A percentile compares a stretch with the other conserved stretches of the same genome.
These are phyloP conservation scores for Nomada hirtipes DNA, from an alignment of 2,888 invertebrate genomes.

Conservation along the genomic window DNA sequence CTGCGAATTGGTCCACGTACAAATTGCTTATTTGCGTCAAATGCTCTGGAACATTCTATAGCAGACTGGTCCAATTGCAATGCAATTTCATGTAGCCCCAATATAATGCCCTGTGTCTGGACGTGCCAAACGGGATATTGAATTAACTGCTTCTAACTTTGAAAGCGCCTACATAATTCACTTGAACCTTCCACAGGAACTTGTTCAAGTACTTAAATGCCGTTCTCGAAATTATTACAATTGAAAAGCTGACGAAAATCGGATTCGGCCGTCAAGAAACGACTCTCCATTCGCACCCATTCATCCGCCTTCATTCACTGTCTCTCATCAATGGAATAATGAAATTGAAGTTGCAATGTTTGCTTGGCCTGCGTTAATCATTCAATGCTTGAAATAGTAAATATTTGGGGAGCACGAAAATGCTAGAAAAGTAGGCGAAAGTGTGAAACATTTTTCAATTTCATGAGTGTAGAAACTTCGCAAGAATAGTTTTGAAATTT, in stretches of 20 bases:
- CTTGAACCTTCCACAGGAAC: neutral
- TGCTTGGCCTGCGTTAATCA: neutral
- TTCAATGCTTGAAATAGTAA: neutral
- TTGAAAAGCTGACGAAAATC: neutral
- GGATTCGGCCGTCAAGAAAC: neutral
- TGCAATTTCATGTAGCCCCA: constrained; percentile 33
- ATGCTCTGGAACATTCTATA: constrained; percentile 50
- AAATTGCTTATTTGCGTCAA: constrained; percentile 60
- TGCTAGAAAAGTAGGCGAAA: too few relatives aligned
- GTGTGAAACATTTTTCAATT: too few relatives aligned
- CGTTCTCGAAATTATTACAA: neutral
- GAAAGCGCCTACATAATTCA: constrained; percentile 26
- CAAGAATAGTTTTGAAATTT: too few relatives aligned
- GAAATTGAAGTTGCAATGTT: neutral
- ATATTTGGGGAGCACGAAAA: too few relatives aligned
- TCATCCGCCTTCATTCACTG: neutral
- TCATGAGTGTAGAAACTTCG: too few relatives aligned
- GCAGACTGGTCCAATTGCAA: constrained; percentile 22
- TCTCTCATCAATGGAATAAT: neutral
- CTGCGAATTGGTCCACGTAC: constrained; percentile 38
- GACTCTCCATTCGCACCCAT: too few relatives aligned
- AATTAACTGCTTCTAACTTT: constrained; percentile 50
- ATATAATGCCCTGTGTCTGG: constrained; percentile 33
- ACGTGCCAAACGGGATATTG: constrained; percentile 35
- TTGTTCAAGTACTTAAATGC: constrained; percentile 14